Percentiles rank a stretch among this genome's conserved stretches.
Evolutionary conservation across 1,140 invertebrate genomes (phyloP).

Genomic region (Drosophila kurseongensis): DNA sequence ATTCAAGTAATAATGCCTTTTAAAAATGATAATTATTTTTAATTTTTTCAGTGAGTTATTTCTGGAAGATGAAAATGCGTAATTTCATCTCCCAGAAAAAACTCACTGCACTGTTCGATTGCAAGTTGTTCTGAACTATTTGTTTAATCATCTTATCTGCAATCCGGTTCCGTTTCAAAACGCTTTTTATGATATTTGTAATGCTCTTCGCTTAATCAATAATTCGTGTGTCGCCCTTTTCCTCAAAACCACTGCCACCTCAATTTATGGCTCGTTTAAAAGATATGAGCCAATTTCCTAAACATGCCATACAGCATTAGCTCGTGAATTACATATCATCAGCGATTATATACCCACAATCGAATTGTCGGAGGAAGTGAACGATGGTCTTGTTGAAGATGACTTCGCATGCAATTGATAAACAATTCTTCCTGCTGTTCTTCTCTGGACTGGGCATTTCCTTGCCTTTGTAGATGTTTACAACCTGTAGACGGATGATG

Average conservation of each 20-base stretch:
- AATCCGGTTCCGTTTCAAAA: conserved; percentile 40
- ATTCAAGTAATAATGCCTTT: no score
- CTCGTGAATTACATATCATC: conserved; percentile 8
- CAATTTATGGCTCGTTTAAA: conserved; percentile 10
- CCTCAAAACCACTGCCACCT: conserved; percentile 5
- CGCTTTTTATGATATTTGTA: conserved; percentile 47
- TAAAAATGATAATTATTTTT: no score
- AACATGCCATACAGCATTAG: conserved; percentile 40
- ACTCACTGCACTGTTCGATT: background rate
- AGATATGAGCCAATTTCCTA: conserved; percentile 61
- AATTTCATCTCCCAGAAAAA: background rate
- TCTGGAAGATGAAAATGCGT: no score
- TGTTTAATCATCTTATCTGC: conserved; percentile 24
- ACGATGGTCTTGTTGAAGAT: conserved; percentile 5
- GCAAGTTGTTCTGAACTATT: conserved; percentile 2
- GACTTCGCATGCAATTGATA: conserved; percentile 26
- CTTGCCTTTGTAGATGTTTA: conserved; percentile 35
- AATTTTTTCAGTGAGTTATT: no score
- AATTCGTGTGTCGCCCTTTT: conserved; percentile 52
- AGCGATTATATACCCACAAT: conserved; percentile 24
- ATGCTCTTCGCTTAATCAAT: conserved; percentile 64
- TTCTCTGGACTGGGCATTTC: conserved; percentile 14
- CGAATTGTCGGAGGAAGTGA: conserved; percentile 35
- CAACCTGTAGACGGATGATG: conserved; percentile 37
- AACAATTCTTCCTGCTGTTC: conserved; percentile 32